A percentile compares a stretch with the other conserved stretches of the same genome.
Conservation (phyloP, 2,113 vertebrate genomes). For the Apistogramma diplotaenia region DNA sequence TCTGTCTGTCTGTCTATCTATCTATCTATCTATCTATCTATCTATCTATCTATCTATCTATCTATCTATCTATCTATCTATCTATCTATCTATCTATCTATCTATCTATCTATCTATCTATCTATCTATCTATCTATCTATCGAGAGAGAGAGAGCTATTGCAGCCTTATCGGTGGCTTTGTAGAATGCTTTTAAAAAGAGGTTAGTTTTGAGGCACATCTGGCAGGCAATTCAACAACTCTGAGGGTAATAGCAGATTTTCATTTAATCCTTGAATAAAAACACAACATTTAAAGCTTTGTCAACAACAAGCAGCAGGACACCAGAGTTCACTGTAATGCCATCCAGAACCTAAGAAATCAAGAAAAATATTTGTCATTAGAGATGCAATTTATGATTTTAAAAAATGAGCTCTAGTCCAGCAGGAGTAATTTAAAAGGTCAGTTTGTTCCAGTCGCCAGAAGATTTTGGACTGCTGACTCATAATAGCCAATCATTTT, state of each 20-base stretch:
- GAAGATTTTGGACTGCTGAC: background rate
- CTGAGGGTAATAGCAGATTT: constrained; percentile 12
- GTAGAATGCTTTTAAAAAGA: background rate
- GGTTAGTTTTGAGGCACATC: background rate
- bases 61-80: constrained; percentile 21
- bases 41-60: constrained; percentile 5
- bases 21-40: background rate
- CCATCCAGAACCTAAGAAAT: background rate
- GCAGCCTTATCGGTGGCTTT: background rate
- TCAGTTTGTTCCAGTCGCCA: background rate
- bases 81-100: constrained; percentile 13
- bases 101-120: background rate
- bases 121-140: background rate
- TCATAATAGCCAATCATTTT: background rate
- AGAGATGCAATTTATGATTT: too few species aligned
- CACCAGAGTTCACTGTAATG: background rate
- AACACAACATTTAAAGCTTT: background rate
- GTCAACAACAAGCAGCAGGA: background rate
- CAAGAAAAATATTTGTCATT: background rate
- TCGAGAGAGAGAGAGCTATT: background rate
- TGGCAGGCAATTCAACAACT: background rate
- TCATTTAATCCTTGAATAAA: background rate
- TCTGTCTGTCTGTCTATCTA: constrained; percentile 6
- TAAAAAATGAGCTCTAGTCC: rapidly evolving
- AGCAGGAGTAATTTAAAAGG: rapidly evolving